Conservation (phyloP, 2,113 vertebrate genomes). For the Lanius ludovicianus region DNA sequence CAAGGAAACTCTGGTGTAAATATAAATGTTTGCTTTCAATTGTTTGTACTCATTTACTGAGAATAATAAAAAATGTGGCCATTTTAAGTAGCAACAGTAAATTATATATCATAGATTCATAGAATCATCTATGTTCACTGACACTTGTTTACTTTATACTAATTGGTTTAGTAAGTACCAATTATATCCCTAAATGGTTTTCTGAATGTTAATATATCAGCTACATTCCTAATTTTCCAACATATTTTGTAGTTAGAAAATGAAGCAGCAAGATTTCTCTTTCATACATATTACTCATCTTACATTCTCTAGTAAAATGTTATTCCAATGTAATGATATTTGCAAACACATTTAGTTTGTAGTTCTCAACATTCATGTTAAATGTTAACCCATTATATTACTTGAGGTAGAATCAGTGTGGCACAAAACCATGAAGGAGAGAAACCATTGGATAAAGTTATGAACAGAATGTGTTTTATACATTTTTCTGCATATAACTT, state of each 20-base stretch:
- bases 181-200: conserved; percentile 36
- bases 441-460: background rate
- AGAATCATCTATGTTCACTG: background rate
- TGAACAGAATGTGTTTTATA: background rate
- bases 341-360: background rate
- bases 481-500: background rate
- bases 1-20: background rate
- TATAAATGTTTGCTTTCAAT: background rate
- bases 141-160: conserved; percentile 30
- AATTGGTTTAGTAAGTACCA: conserved; percentile 35
- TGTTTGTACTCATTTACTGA: background rate
- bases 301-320: background rate
- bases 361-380: background rate
- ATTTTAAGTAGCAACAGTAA: background rate
- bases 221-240: background rate
- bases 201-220: background rate
- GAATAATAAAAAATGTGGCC: background rate
- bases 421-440: background rate
- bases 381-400: background rate
- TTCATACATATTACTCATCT: background rate
- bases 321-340: background rate
- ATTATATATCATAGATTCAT: background rate
- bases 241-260: conserved; percentile 17
- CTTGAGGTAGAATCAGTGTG: background rate
- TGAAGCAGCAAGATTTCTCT: background rate